Conservation (phyloP, 2,888 invertebrate genomes). For the Mimas tiliae region DNA sequence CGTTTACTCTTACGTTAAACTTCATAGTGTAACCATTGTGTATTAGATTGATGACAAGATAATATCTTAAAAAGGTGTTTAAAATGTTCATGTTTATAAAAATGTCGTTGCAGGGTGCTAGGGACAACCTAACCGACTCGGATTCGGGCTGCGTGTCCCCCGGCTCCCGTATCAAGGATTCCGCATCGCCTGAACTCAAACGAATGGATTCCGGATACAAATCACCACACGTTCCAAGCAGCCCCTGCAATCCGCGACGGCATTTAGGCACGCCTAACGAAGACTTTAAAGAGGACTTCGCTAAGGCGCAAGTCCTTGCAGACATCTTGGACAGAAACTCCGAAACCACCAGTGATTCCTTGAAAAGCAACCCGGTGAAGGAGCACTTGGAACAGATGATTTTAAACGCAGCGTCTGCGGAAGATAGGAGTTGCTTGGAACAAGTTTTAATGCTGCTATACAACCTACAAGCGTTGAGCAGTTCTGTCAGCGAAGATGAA, state of each 20-base stretch:
- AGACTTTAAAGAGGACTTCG: slow-evolving; percentile 80
- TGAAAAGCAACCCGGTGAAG: slow-evolving; percentile 77
- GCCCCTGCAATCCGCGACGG: slow-evolving; percentile 72
- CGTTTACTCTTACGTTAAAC: slow-evolving; percentile 23
- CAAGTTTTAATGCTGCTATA: slow-evolving; percentile 86
- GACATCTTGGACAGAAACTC: slow-evolving; percentile 76
- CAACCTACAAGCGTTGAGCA: slow-evolving; percentile 84
- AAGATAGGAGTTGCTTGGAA: slow-evolving; percentile 86
- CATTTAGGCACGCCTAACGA: slow-evolving; percentile 69
- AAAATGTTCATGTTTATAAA: slow-evolving; percentile 26
- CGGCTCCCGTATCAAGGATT: slow-evolving; percentile 81
- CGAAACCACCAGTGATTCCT: slow-evolving; percentile 73
- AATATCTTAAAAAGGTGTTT: not conserved
- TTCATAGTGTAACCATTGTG: slow-evolving; percentile 5
- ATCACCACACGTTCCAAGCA: slow-evolving; percentile 76
- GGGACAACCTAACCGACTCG: slow-evolving; percentile 82
- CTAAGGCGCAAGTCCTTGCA: slow-evolving; percentile 77
- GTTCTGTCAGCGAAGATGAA: slow-evolving; percentile 83
- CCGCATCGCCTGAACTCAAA: slow-evolving; percentile 81
- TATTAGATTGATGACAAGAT: slow-evolving; percentile 15
- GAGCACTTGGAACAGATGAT: slow-evolving; percentile 82
- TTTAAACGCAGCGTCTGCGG: slow-evolving; percentile 77
- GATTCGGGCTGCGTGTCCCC: slow-evolving; percentile 84
- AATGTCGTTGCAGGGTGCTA: slow-evolving; percentile 67
- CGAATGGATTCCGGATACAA: slow-evolving; percentile 84